phyloP scores from a whole-genome alignment of 2,888 invertebrate genomes.

The Shargacucullia verbasci region DNA sequence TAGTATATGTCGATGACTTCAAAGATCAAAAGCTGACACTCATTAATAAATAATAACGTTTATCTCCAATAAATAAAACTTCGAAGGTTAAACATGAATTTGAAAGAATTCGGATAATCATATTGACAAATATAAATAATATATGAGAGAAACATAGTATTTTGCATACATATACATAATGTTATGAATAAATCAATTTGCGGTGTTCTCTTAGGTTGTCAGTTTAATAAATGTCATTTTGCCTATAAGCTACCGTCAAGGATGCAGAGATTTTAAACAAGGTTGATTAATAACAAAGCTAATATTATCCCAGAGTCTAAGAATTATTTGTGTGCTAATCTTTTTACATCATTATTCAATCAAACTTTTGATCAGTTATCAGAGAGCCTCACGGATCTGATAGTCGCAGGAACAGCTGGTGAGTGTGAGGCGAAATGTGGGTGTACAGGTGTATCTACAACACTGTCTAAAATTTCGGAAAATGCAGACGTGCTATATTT shows the following conservation, averaged over 20 bases:
- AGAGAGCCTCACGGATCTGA: no score
- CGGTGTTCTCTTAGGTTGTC: conserved; percentile 39
- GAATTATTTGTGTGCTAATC: no score
- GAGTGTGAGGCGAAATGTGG: no score
- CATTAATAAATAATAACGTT: conserved; percentile 3
- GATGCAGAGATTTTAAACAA: conserved; percentile 10
- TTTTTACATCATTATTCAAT: no score
- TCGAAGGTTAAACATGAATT: conserved; percentile 17
- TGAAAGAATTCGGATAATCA: conserved; percentile 12
- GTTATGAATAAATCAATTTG: conserved; percentile 47
- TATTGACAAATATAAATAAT: conserved; percentile 11
- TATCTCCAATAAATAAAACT: background rate
- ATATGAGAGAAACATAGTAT: conserved; percentile 1
- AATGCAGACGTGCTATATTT: no score
- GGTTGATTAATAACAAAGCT: no score
- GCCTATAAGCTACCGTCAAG: conserved; percentile 41
- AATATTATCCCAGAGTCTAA: no score
- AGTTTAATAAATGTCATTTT: conserved; percentile 33
- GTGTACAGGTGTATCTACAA: no score
- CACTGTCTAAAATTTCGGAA: no score
- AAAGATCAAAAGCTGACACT: conserved; percentile 11
- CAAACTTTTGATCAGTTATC: no score
- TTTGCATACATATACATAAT: conserved; percentile 29
- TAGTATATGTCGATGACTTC: background rate
- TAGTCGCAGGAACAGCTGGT: no score